Base-by-base conservation (phyloP, 2,888 invertebrate genomes). In the Camponotus fellah region DNA sequence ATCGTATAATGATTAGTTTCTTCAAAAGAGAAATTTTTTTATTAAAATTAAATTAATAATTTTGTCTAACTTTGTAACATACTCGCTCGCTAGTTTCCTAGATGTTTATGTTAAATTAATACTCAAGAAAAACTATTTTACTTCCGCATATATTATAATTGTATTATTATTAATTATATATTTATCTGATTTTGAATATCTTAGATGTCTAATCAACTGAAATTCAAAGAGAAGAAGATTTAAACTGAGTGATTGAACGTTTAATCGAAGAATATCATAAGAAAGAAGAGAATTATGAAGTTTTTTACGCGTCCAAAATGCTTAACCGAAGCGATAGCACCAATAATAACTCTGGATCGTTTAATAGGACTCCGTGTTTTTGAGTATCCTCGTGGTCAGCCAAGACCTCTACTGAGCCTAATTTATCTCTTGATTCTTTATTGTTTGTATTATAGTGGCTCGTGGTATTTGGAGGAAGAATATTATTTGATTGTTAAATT, bases 331-430 rank as follows among this genome's bases (percentile, higher is more conserved):
- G 37, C 79, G 37, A 17, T 71, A 49, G 26, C 17, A 9, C 0
- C 10, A 12, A 3, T 71, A 12, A 71, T 46, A 37, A 71, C 0
- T 46, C 8, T 71, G 1, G 43, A 10, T 0, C 37, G 1, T 49
- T 1, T 80, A n/a, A 8, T 71, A 14, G 80, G 83, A 46, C 56
- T 83, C 32, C 69, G 49, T n/a, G 8, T 2, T 49, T 74, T 84
- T 26, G 64, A 69, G n/a, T 82, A 68, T 60, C 66, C 82, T 4
- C 68, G 26, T 2, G 64, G n/a, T 8, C 60, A 46, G 1, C 14
- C 69, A 3, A 43, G 53, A 26, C 34, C 74, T 12, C 12, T 74
- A 14, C 17, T 69, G 8, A 82, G 75, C 10, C n/a, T 84, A 10
- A 46, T 82, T 0, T 84, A 84, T 26, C 10, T 80, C 26, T 21